These are phyloP conservation scores for Pitta sordida DNA, from an alignment of 2,113 vertebrate genomes.

Conservation along the genomic window DNA sequence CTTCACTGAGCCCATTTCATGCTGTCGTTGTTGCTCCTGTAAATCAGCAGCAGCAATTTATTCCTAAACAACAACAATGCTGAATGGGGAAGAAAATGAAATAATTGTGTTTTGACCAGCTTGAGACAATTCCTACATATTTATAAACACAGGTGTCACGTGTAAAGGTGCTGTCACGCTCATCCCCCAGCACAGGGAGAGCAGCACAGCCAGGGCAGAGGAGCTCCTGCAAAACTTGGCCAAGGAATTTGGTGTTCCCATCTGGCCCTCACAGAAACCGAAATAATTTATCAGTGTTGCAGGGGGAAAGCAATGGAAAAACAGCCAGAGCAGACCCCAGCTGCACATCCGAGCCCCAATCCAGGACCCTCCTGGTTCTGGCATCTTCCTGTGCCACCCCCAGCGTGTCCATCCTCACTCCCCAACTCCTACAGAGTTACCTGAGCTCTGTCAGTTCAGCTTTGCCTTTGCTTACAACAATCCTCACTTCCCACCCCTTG, in stretches of 20 bases:
- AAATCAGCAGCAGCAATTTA: constrained; percentile 71
- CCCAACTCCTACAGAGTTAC: rapidly evolving
- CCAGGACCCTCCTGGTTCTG: neutral
- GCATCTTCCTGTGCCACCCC: rapidly evolving
- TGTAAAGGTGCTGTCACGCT: neutral
- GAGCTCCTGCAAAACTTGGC: neutral
- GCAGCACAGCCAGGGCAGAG: neutral
- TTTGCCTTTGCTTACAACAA: neutral
- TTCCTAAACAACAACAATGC: constrained; percentile 67
- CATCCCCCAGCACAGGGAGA: neutral
- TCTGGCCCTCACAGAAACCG: neutral
- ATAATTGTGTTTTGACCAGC: constrained; percentile 69
- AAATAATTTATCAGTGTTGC: neutral
- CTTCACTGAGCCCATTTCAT: constrained; percentile 71
- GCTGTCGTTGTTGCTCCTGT: constrained; percentile 58
- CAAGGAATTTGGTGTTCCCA: neutral
- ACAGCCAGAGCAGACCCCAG: neutral
- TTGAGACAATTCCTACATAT: constrained; percentile 52
- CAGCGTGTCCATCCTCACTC: neutral
- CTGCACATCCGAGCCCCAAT: rapidly evolving
- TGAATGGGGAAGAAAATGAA: constrained; percentile 66
- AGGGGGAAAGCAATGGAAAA: neutral
- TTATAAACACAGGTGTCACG: neutral
- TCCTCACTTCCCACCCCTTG: neutral
- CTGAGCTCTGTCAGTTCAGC: neutral